Evolutionary conservation across 2,888 invertebrate species (phyloP), one percentile per base, ranked within the genome.

Genomic region (Epicampocera succincta): DNA sequence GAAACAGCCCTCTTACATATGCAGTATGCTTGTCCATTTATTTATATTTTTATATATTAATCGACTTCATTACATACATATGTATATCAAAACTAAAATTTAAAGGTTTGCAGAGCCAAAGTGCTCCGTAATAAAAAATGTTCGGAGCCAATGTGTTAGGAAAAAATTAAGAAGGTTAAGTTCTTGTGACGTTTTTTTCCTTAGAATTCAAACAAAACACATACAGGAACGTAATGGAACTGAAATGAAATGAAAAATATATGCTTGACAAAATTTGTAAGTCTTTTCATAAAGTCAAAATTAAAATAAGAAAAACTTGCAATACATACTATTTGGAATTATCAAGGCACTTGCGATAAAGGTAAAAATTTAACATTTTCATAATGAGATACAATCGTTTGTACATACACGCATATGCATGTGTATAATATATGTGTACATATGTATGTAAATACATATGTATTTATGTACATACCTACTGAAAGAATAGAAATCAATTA

Each of bases 151-250:
- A 33, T 25, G 33, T 68, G 60, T 13, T 29, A n/a, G 33, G 1
- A n/a, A 50, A 15, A 38, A 33, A 65, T 11, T 19, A 60, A 46
- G 50, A 50, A 46, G 66, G 21, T 71, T 65, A 19, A 1, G 5
- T 33, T 33, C 5, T n/a, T 50, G 11, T 44, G 38, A 38, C 25
- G 40, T 56, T 25, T 33, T 44, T 54, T 25, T 65, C 44, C 8
- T 17, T 42, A 19, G 17, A 60, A 61, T 60, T 42, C 29, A 48
- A 33, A 48, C 17, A 21, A n/a, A 29, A 54, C 38, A 19, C n/a
- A n/a, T n/a, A n/a, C n/a, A 9, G 60, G 17, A 77, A 79, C 66
- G 72, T 73, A 72, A 79, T 61, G 78, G 46, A 72, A n/a, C n/a
- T n/a, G n/a, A 63, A 46, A 1, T 66, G 40, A 48, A 79, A 79